Percentiles rank a stretch among this genome's conserved stretches.
phyloP scores from a whole-genome alignment of 2,113 vertebrate genomes.

The Anguilla japonica region DNA sequence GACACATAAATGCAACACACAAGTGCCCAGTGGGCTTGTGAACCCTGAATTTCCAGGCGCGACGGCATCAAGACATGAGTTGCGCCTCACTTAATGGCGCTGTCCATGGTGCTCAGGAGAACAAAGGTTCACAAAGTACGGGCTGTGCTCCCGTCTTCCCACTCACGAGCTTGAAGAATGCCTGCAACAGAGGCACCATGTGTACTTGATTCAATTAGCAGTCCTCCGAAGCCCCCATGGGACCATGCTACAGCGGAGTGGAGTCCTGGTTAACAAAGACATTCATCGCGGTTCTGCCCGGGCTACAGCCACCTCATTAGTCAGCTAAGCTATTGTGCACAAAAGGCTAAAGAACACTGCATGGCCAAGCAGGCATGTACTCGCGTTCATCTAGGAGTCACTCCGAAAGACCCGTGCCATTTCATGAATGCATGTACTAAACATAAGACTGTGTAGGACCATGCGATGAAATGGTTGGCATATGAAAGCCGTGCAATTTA shows the following conservation, averaged over 20 bases:
- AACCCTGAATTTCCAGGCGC: not conserved
- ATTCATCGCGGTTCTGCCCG: constrained; percentile 56
- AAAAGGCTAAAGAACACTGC: constrained; percentile 37
- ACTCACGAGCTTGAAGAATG: constrained; percentile 50
- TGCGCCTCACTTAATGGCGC: constrained; percentile 50
- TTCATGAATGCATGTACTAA: constrained; percentile 4
- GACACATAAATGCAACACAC: not conserved
- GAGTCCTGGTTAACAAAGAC: constrained; percentile 83
- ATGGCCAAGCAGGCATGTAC: constrained; percentile 17
- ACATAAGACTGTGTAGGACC: not conserved
- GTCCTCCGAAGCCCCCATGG: constrained; percentile 78
- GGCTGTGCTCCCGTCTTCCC: constrained; percentile 38
- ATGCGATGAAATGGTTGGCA: no score
- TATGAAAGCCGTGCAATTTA: no score
- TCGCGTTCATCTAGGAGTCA: not conserved
- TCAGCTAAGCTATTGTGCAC: constrained; percentile 67
- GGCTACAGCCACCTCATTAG: constrained; percentile 71
- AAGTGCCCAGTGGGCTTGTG: not conserved
- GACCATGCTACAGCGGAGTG: constrained; percentile 51
- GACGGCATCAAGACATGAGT: constrained; percentile 61
- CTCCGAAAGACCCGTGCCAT: constrained; percentile 13
- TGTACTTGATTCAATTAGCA: constrained; percentile 91
- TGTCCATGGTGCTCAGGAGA: constrained; percentile 63
- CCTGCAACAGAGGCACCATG: constrained; percentile 56
- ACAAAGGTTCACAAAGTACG: constrained; percentile 62